phyloP scores from a whole-genome alignment of 2,113 vertebrate genomes.

The Clarias batrachus region DNA sequence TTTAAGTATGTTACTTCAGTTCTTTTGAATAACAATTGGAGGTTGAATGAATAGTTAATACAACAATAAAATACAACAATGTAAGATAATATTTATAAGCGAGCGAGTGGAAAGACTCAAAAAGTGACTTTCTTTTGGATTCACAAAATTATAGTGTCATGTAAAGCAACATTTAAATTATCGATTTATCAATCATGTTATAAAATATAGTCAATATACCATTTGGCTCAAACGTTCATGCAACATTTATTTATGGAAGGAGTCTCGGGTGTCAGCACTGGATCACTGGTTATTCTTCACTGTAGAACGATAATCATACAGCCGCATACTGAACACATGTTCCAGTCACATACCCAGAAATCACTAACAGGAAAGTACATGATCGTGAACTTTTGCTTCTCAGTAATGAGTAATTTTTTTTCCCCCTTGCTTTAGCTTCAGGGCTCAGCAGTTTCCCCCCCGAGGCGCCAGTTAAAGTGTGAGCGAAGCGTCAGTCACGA shows the following conservation, averaged over 20 bases:
- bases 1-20: too few relatives aligned
- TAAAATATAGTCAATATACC: too few relatives aligned
- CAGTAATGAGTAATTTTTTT: not conserved
- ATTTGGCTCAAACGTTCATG: not conserved
- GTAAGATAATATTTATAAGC: too few relatives aligned
- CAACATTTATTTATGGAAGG: not conserved
- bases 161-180: too few relatives aligned
- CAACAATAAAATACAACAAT: too few relatives aligned
- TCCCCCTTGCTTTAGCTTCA: not conserved
- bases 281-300: not conserved
- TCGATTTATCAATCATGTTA: too few relatives aligned
- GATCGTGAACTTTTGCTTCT: not conserved
- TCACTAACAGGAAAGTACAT: not conserved
- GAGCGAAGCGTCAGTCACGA: not conserved
- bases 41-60: too few relatives aligned
- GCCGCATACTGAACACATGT: too few relatives aligned
- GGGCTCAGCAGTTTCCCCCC: constrained; percentile 20
- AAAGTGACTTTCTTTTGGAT: too few relatives aligned
- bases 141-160: too few relatives aligned
- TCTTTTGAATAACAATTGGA: too few relatives aligned
- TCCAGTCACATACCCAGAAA: not conserved
- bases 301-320: not conserved
- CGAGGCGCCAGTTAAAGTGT: not conserved
- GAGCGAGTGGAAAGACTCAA: too few relatives aligned
- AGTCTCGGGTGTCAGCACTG: not conserved